Evolutionary conservation across 2,797 vertebrate species (phyloP), one percentile per base, ranked within the genome.

Genomic region (Echiichthys vipera): DNA sequence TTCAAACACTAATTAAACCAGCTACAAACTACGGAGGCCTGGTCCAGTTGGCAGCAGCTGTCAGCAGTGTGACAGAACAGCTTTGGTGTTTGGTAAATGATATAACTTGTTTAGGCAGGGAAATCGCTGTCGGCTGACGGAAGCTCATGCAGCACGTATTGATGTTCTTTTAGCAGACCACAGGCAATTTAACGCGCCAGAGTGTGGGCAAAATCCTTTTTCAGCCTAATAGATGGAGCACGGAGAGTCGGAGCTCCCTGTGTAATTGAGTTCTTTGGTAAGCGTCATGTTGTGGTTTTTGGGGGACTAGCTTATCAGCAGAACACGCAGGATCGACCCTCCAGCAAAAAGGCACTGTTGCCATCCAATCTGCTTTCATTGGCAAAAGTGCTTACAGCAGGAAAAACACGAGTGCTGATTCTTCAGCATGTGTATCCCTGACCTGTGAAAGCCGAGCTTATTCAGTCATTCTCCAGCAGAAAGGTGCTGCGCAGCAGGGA

Each of bases 341-440:
- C 81, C 81, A 84, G 88, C 73, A 77, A 89, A 63, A 91, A 89
- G 86, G 74, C 83, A 78, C 85, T 78, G 89, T 90, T 87, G 88
- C 90, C 82, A 85, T 88, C 86, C 91, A 88, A 89, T 93, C 93
- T 91, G 90, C 92, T 91, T 93, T 93, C 87, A 87, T 75, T 84
- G 89, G 89, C 83, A 90, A 94, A 95, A 94, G 80, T 77, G 93
- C 94, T 95, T 95, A 95, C 92, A 91, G 92, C 91, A 75, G 94
- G 90, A 90, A 93, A 92, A 94, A 89, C 89, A 81, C 79, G 75
- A 90, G 88, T 93, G 94, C 94, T 94, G 94, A 95, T 94, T 95
- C 94, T 92, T 89, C 91, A 88, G 86, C 86, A 64, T 92, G 90
- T 91, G 87, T 89, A 89, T 95, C 93, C 86, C 91, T 94, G 94